A percentile compares a stretch with the other conserved stretches of the same genome.
Evolutionary conservation across 2,797 vertebrate genomes (phyloP).

Genomic region (Syncerus caffer): DNA sequence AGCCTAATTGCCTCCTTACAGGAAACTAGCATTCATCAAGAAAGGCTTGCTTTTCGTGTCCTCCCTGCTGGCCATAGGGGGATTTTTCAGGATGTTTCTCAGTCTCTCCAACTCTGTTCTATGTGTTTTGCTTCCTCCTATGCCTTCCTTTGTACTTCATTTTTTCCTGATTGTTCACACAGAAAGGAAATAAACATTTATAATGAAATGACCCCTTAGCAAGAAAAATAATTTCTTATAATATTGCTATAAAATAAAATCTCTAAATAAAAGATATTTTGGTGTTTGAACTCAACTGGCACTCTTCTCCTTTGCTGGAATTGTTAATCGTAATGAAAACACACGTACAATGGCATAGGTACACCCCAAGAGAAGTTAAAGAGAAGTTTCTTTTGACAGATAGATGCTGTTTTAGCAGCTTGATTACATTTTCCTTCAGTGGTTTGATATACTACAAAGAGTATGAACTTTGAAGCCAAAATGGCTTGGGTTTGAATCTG

Average conservation of each 20-base stretch:
- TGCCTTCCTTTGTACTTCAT: not conserved
- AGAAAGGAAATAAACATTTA: constrained; percentile 7
- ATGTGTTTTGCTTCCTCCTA: constrained; percentile 10
- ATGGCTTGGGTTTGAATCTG: not conserved
- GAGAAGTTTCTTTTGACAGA: not conserved
- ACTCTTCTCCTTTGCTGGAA: constrained; percentile 16
- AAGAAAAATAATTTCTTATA: not conserved
- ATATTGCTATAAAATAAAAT: constrained; percentile 5
- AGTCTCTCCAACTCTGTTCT: not conserved
- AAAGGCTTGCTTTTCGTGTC: constrained; percentile 27
- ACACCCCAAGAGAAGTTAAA: not conserved
- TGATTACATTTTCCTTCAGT: not conserved
- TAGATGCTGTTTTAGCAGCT: not conserved
- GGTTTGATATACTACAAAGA: not conserved
- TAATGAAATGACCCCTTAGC: not conserved
- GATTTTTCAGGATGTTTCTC: not conserved
- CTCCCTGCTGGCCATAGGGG: not conserved
- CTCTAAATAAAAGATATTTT: not conserved
- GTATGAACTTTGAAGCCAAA: not conserved
- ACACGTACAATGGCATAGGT: not conserved
- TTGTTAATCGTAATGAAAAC: not conserved
- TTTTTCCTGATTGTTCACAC: not conserved
- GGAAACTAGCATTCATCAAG: not conserved
- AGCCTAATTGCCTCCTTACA: not conserved
- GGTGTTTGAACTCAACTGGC: not conserved